Evolutionary conservation across 2,888 invertebrate genomes (phyloP), one percentile per base, ranked within the genome.

Genomic region (Mythimna ferrago): DNA sequence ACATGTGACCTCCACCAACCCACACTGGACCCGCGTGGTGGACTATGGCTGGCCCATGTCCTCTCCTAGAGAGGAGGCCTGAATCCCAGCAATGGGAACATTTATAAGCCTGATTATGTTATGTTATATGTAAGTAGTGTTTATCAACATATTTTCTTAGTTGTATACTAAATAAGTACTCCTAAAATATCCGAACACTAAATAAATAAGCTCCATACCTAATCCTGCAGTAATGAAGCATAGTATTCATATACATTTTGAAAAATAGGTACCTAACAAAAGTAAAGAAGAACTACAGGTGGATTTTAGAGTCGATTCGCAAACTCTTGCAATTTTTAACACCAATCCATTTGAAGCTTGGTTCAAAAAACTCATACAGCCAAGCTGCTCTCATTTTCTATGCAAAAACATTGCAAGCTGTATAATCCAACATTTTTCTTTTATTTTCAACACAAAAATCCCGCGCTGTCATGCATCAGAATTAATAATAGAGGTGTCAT

Each of bases 401-500:
- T 74, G 71, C 56, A 74, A 73, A 73, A 72, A 73, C 44, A 80
- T 70, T 61, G 63, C 70, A 69, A 60, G 61, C 44, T 58, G n/a
- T 51, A 69, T 54, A 71, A 51, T 32, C 56, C 19, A 11, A 44
- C n/a, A 19, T n/a, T 70, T 65, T 65, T 60, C 44, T 71, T 66
- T 63, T 58, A 65, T 73, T 67, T 77, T 21, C 32, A 60, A 61
- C 58, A 19, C 14, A 26, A 64, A 74, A 73, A 69, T 61, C 56
- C 61, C 14, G 56, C 61, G 54, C 19, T 72, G 67, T 73, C 66
- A 71, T 78, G 65, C 61, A 75, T 81, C 72, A 74, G 79, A 83
- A 76, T 85, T 79, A 81, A 83, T 74, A 77, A 81, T 81, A 41
- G 44, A 84, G 16, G 19, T 69, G 63, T 69, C 67, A 78, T 72